Evolutionary conservation across 2,888 invertebrate genomes (phyloP).

Genomic region (Perdita meconis): DNA sequence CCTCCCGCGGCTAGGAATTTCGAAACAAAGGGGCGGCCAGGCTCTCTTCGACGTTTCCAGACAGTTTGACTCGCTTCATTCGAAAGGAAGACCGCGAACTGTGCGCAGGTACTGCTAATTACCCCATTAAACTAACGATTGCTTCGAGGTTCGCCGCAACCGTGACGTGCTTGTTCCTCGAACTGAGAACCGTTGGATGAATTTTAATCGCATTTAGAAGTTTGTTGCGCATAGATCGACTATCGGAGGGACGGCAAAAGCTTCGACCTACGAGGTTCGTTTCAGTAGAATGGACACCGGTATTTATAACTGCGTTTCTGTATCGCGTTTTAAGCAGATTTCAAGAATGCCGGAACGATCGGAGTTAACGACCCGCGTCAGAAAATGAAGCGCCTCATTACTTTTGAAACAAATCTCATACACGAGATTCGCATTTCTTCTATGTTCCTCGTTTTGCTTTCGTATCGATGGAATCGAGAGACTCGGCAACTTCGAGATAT

Average conservation of each 20-base stretch:
- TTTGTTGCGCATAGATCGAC: constrained; percentile 56
- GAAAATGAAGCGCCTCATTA: too few relatives aligned
- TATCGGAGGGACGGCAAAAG: neutral
- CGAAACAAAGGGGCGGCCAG: too few relatives aligned
- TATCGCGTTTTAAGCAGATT: too few relatives aligned
- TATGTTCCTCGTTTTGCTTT: neutral
- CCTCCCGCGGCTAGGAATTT: too few relatives aligned
- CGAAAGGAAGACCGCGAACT: neutral
- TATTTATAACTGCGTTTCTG: constrained; percentile 4
- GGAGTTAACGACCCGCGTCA: too few relatives aligned
- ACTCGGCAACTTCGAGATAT: neutral
- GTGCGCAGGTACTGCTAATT: constrained; percentile 34
- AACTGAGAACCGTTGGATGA: constrained; percentile 58
- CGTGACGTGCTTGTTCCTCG: constrained; percentile 20
- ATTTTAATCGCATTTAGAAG: constrained; percentile 75
- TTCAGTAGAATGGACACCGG: neutral
- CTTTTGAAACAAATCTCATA: too few relatives aligned
- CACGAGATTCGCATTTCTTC: neutral
- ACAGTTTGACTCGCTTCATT: too few relatives aligned
- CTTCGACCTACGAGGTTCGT: neutral
- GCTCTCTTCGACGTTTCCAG: too few relatives aligned
- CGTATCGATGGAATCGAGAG: constrained; percentile 37
- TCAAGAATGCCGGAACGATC: too few relatives aligned
- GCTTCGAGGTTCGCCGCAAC: constrained; percentile 30
- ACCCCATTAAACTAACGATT: constrained; percentile 39